Evolutionary conservation across 2,888 invertebrate species (phyloP), one percentile per base, ranked within the genome.

Genomic region (Tetranychus truncatus): DNA sequence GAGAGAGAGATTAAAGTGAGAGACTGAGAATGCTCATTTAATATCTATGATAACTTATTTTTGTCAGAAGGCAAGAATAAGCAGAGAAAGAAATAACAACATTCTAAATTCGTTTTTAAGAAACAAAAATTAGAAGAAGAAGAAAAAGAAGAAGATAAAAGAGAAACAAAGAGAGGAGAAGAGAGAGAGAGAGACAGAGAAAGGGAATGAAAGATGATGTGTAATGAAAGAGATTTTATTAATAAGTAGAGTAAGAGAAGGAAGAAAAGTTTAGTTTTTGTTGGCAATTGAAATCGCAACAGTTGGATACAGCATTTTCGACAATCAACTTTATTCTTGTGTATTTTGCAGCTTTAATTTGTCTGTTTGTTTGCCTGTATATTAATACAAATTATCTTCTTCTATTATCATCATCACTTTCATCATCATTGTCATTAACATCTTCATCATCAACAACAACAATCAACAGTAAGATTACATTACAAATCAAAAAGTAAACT

Each of bases 121-220:
- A 55, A 15, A 55, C 15, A 55, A 55, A 55, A 55, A 15, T 34
- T 34, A 34, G 34, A 34, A 34, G 34, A 34, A 34, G 34, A 34
- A 34, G 5, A 34, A 34, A 4, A 34, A 24, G 24, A 24, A 34
- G 34, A 34, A 34, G 34, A 34, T 3, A 4, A 5, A 34, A 34
- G 34, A 34, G 34, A 34, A 34, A 34, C 34, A 34, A 66, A 18
- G 66, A n/a, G 18, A 66, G n/a, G 66, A 66, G n/a, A 67, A 24
- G 66, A 66, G n/a, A 67, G 7, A 67, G 18, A 67, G 67, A 67
- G 67, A 67, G n/a, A 67, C 20, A 67, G n/a, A 67, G 67, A 67
- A n/a, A 67, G 67, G 9, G 20, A 67, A n/a, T 18, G 67, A 67
- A n/a, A 67, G 67, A 67, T 11, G n/a, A n/a, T 18, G 67, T 21